Evolutionary conservation across 1,140 invertebrate genomes (phyloP), one percentile per base, ranked within the genome.

Genomic region (Philotrypesis tridentata): DNA sequence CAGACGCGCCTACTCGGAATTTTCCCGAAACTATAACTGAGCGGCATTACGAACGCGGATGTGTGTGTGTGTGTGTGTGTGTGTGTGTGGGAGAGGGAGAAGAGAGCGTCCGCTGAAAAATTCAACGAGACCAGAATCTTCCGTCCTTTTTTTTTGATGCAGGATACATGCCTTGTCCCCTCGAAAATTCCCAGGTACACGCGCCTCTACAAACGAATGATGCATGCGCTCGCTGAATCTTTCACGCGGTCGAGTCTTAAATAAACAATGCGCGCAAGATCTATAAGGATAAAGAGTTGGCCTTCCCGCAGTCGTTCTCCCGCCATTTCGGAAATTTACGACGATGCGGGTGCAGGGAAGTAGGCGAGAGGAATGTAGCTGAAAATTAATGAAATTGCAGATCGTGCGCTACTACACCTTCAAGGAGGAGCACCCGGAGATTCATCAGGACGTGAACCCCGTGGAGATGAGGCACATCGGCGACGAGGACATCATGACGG

Each of bases 321-420:
- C 1, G 14, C 2, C 33, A 9, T 14, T 48, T 14, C 8, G 17
- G 4, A 48, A 48, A 55, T 55, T 55, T n/a, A 6, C 21, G 21
- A 55, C 12, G 12, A 43, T 8, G 33, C 40, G 12, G 12, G 12
- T 2, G 48, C 21, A 55, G 48, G 48, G 17, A n/a, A n/a, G 21
- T 21, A 14, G 17, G 48, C n/a, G 21, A 55, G n/a, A 55, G 7
- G n/a, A n/a, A 55, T n/a, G 21, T n/a, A n/a, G n/a, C n/a, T n/a
- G n/a, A n/a, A n/a, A 72, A 31, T 31, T 25, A 31, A 68, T 72
- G 25, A 40, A 72, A 9, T 87, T 92, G 63, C 90, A 96, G 96
- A 90, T 96, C 81, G 94, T 94, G 43, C 96, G 95, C 85, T 97
- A 96, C 86, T 95, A 94, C 85, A 92, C 93, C 67, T 96, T 96